Base-by-base conservation (phyloP, 2,888 invertebrate species). In the Acronicta alni region DNA sequence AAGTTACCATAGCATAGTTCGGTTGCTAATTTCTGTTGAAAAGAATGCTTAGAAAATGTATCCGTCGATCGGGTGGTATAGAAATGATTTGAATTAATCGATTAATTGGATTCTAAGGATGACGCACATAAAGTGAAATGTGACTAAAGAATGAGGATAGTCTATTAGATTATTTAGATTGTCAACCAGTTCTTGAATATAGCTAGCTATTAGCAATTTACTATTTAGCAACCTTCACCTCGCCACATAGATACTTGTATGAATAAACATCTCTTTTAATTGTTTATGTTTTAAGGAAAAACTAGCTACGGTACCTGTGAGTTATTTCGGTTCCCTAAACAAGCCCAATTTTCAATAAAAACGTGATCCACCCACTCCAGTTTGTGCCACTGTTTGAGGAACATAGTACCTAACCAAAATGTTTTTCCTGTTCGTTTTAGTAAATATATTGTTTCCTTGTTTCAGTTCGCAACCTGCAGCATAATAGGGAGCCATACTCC, bases 401-500 rank as follows among this genome's bases (percentile, higher is more conserved):
- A 44, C 16, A 53, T 46, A 39, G 32, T 42, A n/a, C n/a, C n/a
- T n/a, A 45, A 58, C 43, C 43, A 23, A 45, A 60, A 56, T 68
- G 51, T 57, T 65, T 67, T 72, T 59, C 71, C 73, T 72, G 67
- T 74, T 61, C 56, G 43, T 67, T 49, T 51, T 53, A 72, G 57
- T 77, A 63, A 65, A 57, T 55, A 47, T 65, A 57, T 72, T 79
- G 12, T 83, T 80, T 59, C 57, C 79, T 86, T 75, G 80, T 90
- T 90, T 35, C 88, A 94, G 94, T 90, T 93, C 89, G 92, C 89
- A 91, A 89, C 91, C 92, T 92, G 91, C 92, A 90, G 88, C 92
- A 93, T 93, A 90, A 94, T 93, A 93, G 93, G 94, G 92, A 93
- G 93, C 92, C 93, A 93, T 93, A 93, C 91, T 88, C 93, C 90